A percentile compares a stretch with the other conserved stretches of the same genome.
These are phyloP conservation scores for Steinernema khuongi DNA, from an alignment of 1,140 invertebrate species.

Conservation along the genomic window DNA sequence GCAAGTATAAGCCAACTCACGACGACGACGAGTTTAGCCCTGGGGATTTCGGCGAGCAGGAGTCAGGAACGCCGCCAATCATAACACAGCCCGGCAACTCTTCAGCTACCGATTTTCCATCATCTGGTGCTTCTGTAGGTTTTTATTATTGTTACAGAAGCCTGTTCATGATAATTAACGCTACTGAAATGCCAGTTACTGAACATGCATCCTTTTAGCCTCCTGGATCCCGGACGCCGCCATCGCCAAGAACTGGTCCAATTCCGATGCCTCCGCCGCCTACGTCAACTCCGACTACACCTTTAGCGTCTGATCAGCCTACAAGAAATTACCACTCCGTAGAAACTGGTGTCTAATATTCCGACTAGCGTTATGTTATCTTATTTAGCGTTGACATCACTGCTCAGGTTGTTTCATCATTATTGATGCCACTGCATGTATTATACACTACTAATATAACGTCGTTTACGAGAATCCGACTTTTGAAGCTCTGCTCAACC, in stretches of 20 bases:
- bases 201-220: neutral
- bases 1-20: slow-evolving; percentile 42
- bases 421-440: no score
- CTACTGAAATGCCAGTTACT: neutral
- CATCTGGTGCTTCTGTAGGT: neutral
- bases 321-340: neutral
- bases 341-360: neutral
- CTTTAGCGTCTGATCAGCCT: neutral
- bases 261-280: neutral
- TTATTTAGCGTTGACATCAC: no score
- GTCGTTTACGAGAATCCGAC: no score
- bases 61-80: slow-evolving; percentile 1
- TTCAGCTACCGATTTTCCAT: neutral
- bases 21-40: slow-evolving; percentile 28
- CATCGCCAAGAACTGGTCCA: neutral
- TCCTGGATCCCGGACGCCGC: neutral
- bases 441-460: no score
- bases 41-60: neutral
- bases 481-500: no score
- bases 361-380: no score
- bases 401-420: no score
- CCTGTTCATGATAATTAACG: no score
- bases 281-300: neutral
- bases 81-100: neutral
- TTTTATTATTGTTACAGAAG: neutral